Percentiles rank a stretch among this genome's conserved stretches.
These are phyloP conservation scores for Psix sp. DNA, from an alignment of 1,140 invertebrate species.

Conservation along the genomic window DNA sequence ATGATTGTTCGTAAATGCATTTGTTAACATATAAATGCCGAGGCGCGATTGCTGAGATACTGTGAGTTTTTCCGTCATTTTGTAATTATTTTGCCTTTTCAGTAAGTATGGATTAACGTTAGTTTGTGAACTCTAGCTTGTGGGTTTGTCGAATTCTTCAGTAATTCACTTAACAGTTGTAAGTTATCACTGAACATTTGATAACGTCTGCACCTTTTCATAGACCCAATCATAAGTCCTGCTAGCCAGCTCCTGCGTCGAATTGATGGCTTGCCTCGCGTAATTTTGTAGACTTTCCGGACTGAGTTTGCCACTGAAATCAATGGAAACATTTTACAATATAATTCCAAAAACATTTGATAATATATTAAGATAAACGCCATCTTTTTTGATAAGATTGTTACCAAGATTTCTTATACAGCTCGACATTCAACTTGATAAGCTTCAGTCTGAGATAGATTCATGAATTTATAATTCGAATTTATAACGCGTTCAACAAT, in stretches of 20 bases:
- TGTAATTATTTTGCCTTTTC: conserved; percentile 24
- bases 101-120: conserved; percentile 1
- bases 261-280: conserved; percentile 81
- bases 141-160: conserved; percentile 13
- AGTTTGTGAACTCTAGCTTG: too few species aligned
- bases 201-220: conserved; percentile 84
- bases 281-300: conserved; percentile 84
- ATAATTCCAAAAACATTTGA: too few species aligned
- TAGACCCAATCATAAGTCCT: conserved; percentile 85
- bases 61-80: conserved; percentile 1
- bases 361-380: too few species aligned
- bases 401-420: too few species aligned
- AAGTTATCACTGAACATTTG: conserved; percentile 78
- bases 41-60: conserved; percentile 4
- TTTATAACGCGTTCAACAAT: too few species aligned
- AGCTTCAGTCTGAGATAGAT: too few species aligned
- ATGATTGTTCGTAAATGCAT: conserved; percentile 65
- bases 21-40: conserved; percentile 21
- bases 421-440: too few species aligned
- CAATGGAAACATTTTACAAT: conserved; percentile 2
- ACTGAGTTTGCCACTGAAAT: conserved; percentile 83
- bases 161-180: conserved; percentile 21
- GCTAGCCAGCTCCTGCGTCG: conserved; percentile 79
- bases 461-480: too few species aligned
- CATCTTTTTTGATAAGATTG: too few species aligned